These are phyloP conservation scores for Coptodon rendalli DNA, from an alignment of 2,113 vertebrate species.

Conservation along the genomic window DNA sequence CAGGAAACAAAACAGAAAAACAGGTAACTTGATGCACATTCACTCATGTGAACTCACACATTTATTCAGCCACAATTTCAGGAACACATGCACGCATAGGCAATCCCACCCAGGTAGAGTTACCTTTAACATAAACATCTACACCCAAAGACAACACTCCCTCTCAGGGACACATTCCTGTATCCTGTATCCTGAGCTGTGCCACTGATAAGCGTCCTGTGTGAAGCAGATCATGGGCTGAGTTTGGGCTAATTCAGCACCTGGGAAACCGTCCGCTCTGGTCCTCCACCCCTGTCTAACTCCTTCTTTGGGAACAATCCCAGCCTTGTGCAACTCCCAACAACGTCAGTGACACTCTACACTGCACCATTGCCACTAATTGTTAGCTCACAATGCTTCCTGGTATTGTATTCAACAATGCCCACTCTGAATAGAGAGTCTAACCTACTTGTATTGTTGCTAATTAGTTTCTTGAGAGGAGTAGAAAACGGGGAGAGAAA, in stretches of 20 bases:
- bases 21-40: slow-evolving; percentile 27
- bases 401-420: slow-evolving; percentile 77
- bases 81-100: slow-evolving; percentile 24
- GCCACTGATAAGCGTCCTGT: slow-evolving; percentile 44
- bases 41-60: neutral
- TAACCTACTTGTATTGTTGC: slow-evolving; percentile 81
- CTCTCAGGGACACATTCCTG: slow-evolving; percentile 39
- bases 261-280: slow-evolving; percentile 53
- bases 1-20: neutral
- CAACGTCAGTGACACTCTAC: slow-evolving; percentile 78
- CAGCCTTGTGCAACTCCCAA: slow-evolving; percentile 68
- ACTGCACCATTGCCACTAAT: slow-evolving; percentile 74
- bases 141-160: slow-evolving; percentile 45
- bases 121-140: slow-evolving; percentile 60
- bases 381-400: slow-evolving; percentile 76
- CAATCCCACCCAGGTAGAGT: slow-evolving; percentile 54
- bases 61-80: slow-evolving; percentile 13
- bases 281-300: slow-evolving; percentile 44
- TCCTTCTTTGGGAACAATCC: slow-evolving; percentile 70
- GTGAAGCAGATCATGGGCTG: slow-evolving; percentile 44
- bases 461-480: slow-evolving; percentile 80
- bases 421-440: slow-evolving; percentile 73
- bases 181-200: slow-evolving; percentile 42
- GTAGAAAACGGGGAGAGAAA: slow-evolving; percentile 64
- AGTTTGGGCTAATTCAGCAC: slow-evolving; percentile 56